Base-by-base conservation (phyloP, 2,888 invertebrate species). In the Iphiclides podalirius region DNA sequence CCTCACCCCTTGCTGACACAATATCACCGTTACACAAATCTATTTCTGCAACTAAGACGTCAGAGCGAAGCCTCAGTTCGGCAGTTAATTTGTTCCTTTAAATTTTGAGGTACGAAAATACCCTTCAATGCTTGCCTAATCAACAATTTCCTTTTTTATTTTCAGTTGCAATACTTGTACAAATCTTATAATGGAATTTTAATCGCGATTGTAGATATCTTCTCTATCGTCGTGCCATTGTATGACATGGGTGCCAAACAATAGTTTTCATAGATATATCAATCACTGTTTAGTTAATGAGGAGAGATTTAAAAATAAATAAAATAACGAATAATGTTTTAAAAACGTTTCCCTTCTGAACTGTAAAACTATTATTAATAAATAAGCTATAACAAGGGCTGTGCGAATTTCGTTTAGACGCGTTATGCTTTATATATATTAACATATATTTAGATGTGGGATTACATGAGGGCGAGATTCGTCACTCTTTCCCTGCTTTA, bases 401-500 rank as follows among this genome's bases (percentile, higher is more conserved):
- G n/a, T n/a, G n/a, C n/a, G n/a, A n/a, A n/a, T n/a, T n/a, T n/a
- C n/a, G n/a, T 17, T 34, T 34, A 20, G 20, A 20, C 3, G 20
- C 20, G 6, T 20, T 20, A 20, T 23, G 12, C 17, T 28, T 12
- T 11, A 12, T 12, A 41, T 36, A 36, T 17, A 36, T 41, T 23
- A 28, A 15, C 17, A 31, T n/a, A 51, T 23, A 28, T 28, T 20
- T 20, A 16, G 12, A 20, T 15, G 28, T 28, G 16, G 14, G 13
- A 36, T 28, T 40, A 44, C 40, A 28, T 15, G 26, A 38, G 35
- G 38, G 38, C 28, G 43, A 26, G 34, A 49, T 40, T 50, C 33
- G 20, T 49, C 39, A 50, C 39, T 50, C 50, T 71, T 74, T 72
- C 73, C 59, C 63, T 58, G 59, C 68, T 72, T 76, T 83, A 85